Evolutionary conservation across 1,140 invertebrate species (phyloP).

Genomic region (Ceratitis capitata): DNA sequence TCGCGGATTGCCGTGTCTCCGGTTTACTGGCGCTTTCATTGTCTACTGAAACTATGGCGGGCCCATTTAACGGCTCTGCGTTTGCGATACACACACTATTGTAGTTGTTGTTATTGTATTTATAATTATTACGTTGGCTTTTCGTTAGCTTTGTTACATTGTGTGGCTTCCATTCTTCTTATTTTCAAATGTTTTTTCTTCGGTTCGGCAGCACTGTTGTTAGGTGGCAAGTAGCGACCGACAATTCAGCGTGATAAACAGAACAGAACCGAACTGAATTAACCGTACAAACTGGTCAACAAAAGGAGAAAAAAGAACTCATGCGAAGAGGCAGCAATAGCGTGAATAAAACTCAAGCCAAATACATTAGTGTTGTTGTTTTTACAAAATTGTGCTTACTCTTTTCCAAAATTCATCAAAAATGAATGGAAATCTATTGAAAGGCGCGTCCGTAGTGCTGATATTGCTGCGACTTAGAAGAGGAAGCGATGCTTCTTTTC

Average conservation of each 20-base stretch:
- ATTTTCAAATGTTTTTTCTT: no score
- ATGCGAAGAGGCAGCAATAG: not conserved
- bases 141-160: not conserved
- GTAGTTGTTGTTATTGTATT: not conserved
- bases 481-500: no score
- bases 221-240: not conserved
- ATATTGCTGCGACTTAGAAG: not conserved
- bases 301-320: not conserved
- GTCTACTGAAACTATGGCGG: no score
- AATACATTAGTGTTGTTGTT: not conserved
- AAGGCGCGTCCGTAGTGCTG: not conserved
- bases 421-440: not conserved
- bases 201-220: no score
- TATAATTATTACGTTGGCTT: not conserved
- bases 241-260: slow-evolving; percentile 35
- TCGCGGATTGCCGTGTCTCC: not conserved
- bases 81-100: not conserved
- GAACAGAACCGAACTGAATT: slow-evolving; percentile 35
- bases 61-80: not conserved
- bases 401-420: not conserved
- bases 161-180: not conserved
- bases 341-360: not conserved
- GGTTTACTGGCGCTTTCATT: not conserved
- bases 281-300: not conserved
- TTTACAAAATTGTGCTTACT: no score